Evolutionary conservation across 2,888 invertebrate species (phyloP).

Genomic region (Rhabditophanes sp.): DNA sequence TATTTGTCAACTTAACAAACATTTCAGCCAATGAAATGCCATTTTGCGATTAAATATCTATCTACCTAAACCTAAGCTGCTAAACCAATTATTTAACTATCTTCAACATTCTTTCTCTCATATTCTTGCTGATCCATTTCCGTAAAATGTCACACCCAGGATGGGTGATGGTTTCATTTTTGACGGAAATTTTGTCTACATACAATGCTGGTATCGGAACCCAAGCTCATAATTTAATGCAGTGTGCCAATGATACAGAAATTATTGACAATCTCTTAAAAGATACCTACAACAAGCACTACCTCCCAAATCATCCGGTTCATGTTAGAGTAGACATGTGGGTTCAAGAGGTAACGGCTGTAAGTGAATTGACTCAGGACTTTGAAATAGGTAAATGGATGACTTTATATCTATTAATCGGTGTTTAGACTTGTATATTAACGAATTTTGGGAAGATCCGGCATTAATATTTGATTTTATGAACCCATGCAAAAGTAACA

Average conservation of each 20-base stretch:
- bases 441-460: constrained; percentile 44
- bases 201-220: constrained; percentile 22
- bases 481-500: constrained; percentile 43
- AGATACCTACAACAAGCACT: constrained; percentile 40
- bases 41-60: too few species aligned
- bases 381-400: constrained; percentile 36
- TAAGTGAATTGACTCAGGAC: constrained; percentile 42
- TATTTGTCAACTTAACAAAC: too few species aligned
- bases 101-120: too few species aligned
- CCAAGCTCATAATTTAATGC: constrained; percentile 5
- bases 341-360: constrained; percentile 44
- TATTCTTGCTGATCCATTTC: too few species aligned
- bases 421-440: constrained; percentile 41
- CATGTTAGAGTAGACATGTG: constrained; percentile 41
- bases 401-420: background rate
- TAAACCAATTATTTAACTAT: too few species aligned
- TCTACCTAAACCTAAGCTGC: too few species aligned
- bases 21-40: too few species aligned
- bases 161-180: constrained; percentile 43
- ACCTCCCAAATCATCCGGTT: constrained; percentile 40
- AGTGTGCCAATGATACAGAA: constrained; percentile 41
- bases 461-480: constrained; percentile 36
- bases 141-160: constrained; percentile 41
- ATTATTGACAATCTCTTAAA: constrained; percentile 38
- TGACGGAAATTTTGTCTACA: constrained; percentile 37